These are phyloP conservation scores for Mastomys coucha DNA, from an alignment of 2,113 vertebrate species.

Conservation along the genomic window DNA sequence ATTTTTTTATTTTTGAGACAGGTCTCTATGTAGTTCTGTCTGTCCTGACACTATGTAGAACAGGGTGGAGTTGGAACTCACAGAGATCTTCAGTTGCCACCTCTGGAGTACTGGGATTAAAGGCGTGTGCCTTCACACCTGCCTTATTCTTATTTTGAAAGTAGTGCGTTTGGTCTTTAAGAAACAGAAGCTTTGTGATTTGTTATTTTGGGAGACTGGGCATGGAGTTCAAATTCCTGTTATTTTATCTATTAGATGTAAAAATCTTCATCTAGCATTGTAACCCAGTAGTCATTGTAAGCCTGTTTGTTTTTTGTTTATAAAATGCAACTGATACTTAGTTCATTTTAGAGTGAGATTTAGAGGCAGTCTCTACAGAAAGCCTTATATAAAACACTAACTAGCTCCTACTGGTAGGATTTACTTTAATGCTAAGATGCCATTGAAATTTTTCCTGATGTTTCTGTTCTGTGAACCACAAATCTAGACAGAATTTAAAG, in stretches of 20 bases:
- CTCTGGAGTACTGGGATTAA: not conserved
- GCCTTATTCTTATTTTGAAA: constrained; percentile 37
- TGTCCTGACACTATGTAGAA: not conserved
- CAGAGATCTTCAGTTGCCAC: not conserved
- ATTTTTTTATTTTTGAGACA: not conserved
- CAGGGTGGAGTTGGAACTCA: not conserved
- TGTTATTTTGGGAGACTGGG: not conserved
- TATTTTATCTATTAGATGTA: not conserved
- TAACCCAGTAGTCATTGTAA: not conserved
- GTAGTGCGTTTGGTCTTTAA: not conserved
- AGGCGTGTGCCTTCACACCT: not conserved
- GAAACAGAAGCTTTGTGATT: not conserved
- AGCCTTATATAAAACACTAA: not conserved
- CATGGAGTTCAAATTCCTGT: not conserved
- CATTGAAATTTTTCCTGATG: not conserved
- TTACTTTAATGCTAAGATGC: not conserved
- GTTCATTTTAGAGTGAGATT: not conserved
- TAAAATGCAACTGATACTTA: constrained; percentile 41
- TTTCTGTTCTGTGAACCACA: constrained; percentile 26
- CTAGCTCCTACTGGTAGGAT: not conserved
- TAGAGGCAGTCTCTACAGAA: constrained; percentile 8
- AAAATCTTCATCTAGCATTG: constrained; percentile 28
- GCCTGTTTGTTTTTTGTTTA: not conserved
- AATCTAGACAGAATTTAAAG: constrained; percentile 38
- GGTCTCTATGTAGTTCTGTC: not conserved